A percentile compares a stretch with the other conserved stretches of the same genome.
Conservation (phyloP, 2,888 invertebrate species). For the Acrobasis consociella region DNA sequence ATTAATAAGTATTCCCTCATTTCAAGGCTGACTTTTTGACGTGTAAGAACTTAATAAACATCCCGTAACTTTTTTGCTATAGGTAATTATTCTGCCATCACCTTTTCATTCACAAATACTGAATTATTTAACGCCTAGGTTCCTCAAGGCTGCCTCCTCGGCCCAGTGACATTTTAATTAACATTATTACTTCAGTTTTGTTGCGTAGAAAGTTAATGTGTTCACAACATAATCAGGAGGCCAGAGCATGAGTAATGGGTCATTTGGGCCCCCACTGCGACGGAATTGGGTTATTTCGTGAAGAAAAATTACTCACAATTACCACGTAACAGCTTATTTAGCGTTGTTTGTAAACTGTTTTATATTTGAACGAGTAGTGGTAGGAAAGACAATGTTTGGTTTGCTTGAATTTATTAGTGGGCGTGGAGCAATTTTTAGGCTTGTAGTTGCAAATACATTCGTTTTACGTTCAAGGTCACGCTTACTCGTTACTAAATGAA, state of each 20-base stretch:
- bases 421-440: background rate
- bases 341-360: constrained; percentile 22
- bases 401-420: background rate
- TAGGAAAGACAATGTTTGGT: background rate
- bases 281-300: constrained; percentile 44
- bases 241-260: constrained; percentile 43
- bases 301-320: constrained; percentile 38
- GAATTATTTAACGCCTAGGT: constrained; percentile 11
- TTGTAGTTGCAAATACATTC: background rate
- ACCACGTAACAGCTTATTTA: constrained; percentile 31
- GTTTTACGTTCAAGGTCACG: background rate
- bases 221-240: constrained; percentile 29
- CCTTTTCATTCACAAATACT: background rate
- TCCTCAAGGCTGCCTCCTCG: constrained; percentile 9
- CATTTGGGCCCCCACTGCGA: constrained; percentile 36
- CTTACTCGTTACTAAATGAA: background rate
- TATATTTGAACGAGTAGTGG: constrained; percentile 14
- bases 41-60: too few relatives aligned
- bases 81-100: background rate
- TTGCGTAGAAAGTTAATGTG: constrained; percentile 23
- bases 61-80: too few relatives aligned
- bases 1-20: too few relatives aligned
- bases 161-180: constrained; percentile 19
- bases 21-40: too few relatives aligned
- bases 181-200: constrained; percentile 14